Evolutionary conservation across 2,797 vertebrate genomes (phyloP).

Genomic region (Sebastes taczanowskii): DNA sequence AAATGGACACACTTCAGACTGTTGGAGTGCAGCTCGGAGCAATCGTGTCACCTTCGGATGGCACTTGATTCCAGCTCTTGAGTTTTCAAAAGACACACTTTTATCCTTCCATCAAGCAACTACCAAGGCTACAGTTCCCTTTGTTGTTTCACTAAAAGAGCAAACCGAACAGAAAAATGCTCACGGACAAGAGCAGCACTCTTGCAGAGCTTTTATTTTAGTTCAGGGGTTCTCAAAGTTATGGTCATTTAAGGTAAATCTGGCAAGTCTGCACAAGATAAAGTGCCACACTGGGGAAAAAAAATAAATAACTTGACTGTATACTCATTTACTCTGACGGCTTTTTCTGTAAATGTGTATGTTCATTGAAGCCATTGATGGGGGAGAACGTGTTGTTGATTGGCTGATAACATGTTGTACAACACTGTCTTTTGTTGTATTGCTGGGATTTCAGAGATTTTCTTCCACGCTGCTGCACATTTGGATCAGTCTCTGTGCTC

Average conservation of each 20-base stretch:
- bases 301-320: fast-evolving
- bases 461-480: neutral
- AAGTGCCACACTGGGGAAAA: neutral
- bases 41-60: neutral
- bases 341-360: neutral
- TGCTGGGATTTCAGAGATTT: neutral
- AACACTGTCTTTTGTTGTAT: neutral
- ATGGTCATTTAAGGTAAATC: neutral
- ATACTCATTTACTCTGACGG: neutral
- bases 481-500: neutral
- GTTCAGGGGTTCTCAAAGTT: neutral
- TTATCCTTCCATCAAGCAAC: neutral
- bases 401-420: neutral
- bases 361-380: neutral
- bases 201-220: neutral
- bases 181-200: neutral
- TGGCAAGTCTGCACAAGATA: neutral
- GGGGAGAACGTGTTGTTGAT: neutral
- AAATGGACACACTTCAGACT: neutral
- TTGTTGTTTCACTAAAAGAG: neutral
- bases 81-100: neutral
- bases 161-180: neutral
- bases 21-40: neutral
- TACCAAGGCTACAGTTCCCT: neutral
- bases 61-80: neutral